Base-by-base conservation (phyloP, 2,888 invertebrate species). In the Ceriagrion tenellum region DNA sequence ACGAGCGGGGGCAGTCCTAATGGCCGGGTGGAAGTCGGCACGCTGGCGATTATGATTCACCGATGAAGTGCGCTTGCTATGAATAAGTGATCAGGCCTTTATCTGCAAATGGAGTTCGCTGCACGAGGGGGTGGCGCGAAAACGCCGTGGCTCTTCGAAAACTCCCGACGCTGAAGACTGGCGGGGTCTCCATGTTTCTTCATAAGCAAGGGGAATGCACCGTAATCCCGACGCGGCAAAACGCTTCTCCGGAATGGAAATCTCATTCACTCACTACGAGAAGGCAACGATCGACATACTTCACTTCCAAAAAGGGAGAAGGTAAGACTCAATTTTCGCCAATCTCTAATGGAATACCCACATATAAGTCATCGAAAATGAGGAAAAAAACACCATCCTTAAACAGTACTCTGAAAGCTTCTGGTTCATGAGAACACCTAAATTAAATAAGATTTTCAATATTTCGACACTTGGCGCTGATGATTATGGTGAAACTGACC, bases 1-100 rank as follows among this genome's bases (percentile, higher is more conserved):
- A 59, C n/a, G 12, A 12, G 91, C 40, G 63, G 13, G 63, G 90
- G 47, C 13, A 20, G 55, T n/a, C 16, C n/a, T 47, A 55, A 69
- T n/a, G 63, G 93, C 40, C 69, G 93, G 93, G 93, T 26, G 47
- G 47, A 74, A 30, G 47, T 55, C 93, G 69, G 35, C 47, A 69
- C 69, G 74, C 69, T 16, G n/a, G 69, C 93, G 93, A 93, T 93
- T 93, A 93, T 93, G 93, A 93, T 93, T 93, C 69, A 93, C 93
- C 63, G 30, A 69, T 69, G 93, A 93, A 89, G 81, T 35, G 8
- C 81, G 81, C 93, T 35, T 47, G 69, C 93, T 93, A 93, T 93
- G 93, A 93, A 93, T 69, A 93, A 63, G 26, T 26, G 47, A 93
- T 93, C 93, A 69, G 74, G 47, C 12, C 26, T 13, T n/a, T 93